Base-by-base conservation (phyloP, 2,888 invertebrate species). In the Watsonalla cultraria region DNA sequence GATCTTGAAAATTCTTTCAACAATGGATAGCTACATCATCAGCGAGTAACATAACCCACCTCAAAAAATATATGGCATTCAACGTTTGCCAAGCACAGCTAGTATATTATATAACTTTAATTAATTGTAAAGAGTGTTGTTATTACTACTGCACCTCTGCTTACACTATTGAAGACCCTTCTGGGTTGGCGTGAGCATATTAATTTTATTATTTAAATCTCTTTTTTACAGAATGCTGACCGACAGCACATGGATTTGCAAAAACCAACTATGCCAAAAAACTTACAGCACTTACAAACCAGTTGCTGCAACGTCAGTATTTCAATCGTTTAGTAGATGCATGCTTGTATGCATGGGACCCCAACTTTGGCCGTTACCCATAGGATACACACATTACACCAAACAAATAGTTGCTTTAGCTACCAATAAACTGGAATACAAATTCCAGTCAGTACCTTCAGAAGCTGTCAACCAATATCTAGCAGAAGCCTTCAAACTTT, bases 291-390 rank as follows among this genome's bases (percentile, higher is more conserved):
- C 64, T 24, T 24, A 2, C 24, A 24, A 24, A 4, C 24, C 24
- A 24, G 24, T 24, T 24, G 24, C 4, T 0, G 60, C 63, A 0
- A 56, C 61, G 0, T 58, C 56, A 1, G 35, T 65, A 0, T 78
- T 70, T 51, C 45, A 55, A 0, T 94, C 94, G 0, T 83, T 94
- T 56, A 92, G 93, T 53, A 93, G 94, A 46, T 96, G 96, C 76
- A 92, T 92, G 51, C 93, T 96, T 75, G 83, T 94, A 4, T 96
- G 96, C 74, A 94, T 93, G 53, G 92, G 92, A 13, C 92, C 92
- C 5, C 94, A 95, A 61, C 81, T 95, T 0, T 96, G 96, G 96
- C 96, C 96, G 0, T 91, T 92, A 67, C 96, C 96, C 0, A 94
- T 94, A n/a, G 94, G 94, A 0, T 92, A 92, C 53, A 91, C 93